Evolutionary conservation across 2,797 vertebrate genomes (phyloP).

Genomic region (Onychomys torridus): DNA sequence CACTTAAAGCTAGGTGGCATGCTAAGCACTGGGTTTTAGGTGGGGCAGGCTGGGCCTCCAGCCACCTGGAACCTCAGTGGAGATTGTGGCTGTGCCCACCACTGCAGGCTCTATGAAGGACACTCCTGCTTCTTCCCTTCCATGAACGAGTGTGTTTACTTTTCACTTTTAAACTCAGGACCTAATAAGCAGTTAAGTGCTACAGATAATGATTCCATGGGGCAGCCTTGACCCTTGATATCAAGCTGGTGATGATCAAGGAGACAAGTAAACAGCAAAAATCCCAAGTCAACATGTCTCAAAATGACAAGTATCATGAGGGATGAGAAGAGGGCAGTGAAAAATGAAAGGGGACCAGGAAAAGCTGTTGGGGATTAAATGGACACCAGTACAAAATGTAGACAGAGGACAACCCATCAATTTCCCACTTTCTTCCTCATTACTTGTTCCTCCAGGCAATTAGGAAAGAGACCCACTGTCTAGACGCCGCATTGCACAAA

Average conservation of each 20-base stretch:
- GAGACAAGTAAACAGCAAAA: conserved; percentile 2
- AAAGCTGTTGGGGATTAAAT: conserved; percentile 25
- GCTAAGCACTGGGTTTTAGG: neutral
- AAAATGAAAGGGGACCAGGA: conserved; percentile 24
- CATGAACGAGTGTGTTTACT: neutral
- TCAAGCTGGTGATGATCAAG: neutral
- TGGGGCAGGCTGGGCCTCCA: neutral
- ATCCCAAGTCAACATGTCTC: neutral
- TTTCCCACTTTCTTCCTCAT: neutral
- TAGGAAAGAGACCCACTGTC: neutral
- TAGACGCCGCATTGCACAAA: neutral
- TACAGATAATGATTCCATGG: neutral
- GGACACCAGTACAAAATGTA: neutral
- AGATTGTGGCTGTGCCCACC: neutral
- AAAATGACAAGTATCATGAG: neutral
- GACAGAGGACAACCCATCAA: neutral
- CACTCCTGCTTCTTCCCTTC: neutral
- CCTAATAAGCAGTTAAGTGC: neutral
- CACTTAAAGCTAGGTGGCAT: neutral
- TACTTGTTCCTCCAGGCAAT: neutral
- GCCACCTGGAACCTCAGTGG: neutral
- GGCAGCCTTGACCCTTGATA: neutral
- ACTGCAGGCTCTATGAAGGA: neutral
- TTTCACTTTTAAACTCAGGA: neutral
- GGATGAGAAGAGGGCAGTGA: neutral